Evolutionary conservation across 2,888 invertebrate genomes (phyloP).

Genomic region (Lymantria dispar): DNA sequence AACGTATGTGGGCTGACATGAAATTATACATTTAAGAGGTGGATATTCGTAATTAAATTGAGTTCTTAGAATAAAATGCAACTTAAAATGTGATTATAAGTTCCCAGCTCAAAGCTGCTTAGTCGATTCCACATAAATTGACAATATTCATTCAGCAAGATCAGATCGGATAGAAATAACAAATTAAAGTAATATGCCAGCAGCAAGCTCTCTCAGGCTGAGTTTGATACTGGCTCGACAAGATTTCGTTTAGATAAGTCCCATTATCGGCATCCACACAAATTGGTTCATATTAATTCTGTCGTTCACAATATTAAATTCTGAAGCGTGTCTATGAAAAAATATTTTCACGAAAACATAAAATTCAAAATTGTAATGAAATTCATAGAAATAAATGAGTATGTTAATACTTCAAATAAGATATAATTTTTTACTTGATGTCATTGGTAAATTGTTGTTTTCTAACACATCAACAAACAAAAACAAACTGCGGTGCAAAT

Average conservation of each 20-base stretch:
- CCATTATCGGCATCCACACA: conserved; percentile 36
- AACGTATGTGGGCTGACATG: no score
- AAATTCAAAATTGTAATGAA: neutral
- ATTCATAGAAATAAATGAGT: neutral
- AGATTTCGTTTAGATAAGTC: conserved; percentile 45
- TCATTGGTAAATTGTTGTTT: no score
- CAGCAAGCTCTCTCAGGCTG: conserved; percentile 13
- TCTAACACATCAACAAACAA: no score
- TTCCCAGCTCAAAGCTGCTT: neutral
- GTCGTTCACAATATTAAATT: conserved; percentile 15
- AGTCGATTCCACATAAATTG: neutral
- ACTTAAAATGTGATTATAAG: neutral
- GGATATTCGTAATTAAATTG: neutral
- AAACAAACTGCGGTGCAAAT: no score
- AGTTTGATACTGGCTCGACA: conserved; percentile 31
- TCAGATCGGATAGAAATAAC: conserved; percentile 12
- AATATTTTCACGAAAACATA: neutral
- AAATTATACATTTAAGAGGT: no score
- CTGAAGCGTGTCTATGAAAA: neutral
- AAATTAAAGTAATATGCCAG: conserved; percentile 17
- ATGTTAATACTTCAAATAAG: neutral
- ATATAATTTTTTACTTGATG: neutral
- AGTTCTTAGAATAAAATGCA: neutral
- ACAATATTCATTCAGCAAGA: neutral
- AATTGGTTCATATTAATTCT: conserved; percentile 42